Percentiles rank a stretch among this genome's conserved stretches.
Conservation (phyloP, 2,888 invertebrate species). For the Tillus elongatus region DNA sequence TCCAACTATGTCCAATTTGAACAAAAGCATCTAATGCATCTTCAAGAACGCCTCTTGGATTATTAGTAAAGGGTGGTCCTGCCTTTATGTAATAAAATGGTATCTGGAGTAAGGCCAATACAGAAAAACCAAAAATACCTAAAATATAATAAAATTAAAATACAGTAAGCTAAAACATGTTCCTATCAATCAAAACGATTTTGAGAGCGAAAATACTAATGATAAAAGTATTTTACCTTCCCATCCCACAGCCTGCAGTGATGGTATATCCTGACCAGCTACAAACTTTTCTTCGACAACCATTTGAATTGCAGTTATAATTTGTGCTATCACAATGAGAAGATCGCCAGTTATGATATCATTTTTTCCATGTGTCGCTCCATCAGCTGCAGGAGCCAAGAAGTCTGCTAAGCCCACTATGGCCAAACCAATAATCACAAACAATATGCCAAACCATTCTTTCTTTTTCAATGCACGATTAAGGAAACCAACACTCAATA, state of each 20-base stretch:
- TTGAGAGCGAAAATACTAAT: neutral
- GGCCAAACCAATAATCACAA: constrained; percentile 60
- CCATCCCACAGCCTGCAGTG: constrained; percentile 88
- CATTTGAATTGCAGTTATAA: constrained; percentile 84
- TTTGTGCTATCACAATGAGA: constrained; percentile 64
- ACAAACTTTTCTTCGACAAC: constrained; percentile 92
- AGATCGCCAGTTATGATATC: constrained; percentile 75
- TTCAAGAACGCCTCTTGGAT: constrained; percentile 68
- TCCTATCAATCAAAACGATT: constrained; percentile 6
- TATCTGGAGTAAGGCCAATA: constrained; percentile 54
- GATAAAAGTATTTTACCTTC: constrained; percentile 56
- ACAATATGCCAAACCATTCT: constrained; percentile 70
- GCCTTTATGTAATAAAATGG: constrained; percentile 77
- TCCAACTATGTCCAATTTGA: constrained; percentile 62
- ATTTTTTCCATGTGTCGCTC: constrained; percentile 48
- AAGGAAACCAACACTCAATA: constrained; percentile 76
- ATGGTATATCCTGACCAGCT: constrained; percentile 71
- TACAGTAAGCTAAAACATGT: constrained; percentile 9
- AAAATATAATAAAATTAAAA: constrained; percentile 18
- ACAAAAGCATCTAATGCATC: constrained; percentile 76
- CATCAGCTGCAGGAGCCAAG: constrained; percentile 38
- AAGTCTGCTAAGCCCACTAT: constrained; percentile 71
- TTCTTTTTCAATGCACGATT: constrained; percentile 52
- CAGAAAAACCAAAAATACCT: constrained; percentile 60
- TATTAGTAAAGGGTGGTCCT: constrained; percentile 65